Evolutionary conservation across 2,797 vertebrate genomes (phyloP), one percentile per base, ranked within the genome.

Genomic region (Hoplostethus mediterraneus): DNA sequence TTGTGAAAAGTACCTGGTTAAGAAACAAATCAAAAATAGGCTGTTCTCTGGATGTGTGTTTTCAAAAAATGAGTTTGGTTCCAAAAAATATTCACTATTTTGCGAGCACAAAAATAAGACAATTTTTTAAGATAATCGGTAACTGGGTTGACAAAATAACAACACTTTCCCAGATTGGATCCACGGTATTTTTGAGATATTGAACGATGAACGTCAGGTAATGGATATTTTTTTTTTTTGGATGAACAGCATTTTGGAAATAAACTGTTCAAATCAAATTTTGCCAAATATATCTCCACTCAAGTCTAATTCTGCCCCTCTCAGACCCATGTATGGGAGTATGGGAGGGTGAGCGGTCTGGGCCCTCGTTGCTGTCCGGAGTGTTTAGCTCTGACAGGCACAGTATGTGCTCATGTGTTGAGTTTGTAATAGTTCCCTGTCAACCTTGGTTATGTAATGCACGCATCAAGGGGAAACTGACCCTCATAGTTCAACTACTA

Each of bases 401-500:
- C 61, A 70, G 68, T 62, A 36, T 87, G 85, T 85, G 70, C 71
- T 88, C 57, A 16, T 81, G 75, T 13, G 40, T 44, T 63, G 63
- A 83, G 77, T 82, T 80, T 88, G 81, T 73, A 86, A 82, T 76
- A 63, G 80, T 71, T 84, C 73, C 80, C 79, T 71, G 70, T 89
- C 86, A 89, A 71, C 83, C 70, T 73, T 67, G 28, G 71, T 94
- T 90, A 86, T 83, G 73, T 81, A 91, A 93, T 81, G 64, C 57
- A 57, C 67, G 73, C 71, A 91, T 90, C 76, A 82, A 90, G 83
- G 85, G 73, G 80, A 89, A 83, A 72, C 69, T 75, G 79, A 87
- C 75, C 82, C 86, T 78, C 79, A 73, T 61, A 60, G 67, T 79
- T 84, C 45, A 79, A 70, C 80, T 84, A 82, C 79, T 72, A 85